These are phyloP conservation scores for Kryphioiulus occultus DNA, from an alignment of 2,888 invertebrate genomes.

Conservation along the genomic window DNA sequence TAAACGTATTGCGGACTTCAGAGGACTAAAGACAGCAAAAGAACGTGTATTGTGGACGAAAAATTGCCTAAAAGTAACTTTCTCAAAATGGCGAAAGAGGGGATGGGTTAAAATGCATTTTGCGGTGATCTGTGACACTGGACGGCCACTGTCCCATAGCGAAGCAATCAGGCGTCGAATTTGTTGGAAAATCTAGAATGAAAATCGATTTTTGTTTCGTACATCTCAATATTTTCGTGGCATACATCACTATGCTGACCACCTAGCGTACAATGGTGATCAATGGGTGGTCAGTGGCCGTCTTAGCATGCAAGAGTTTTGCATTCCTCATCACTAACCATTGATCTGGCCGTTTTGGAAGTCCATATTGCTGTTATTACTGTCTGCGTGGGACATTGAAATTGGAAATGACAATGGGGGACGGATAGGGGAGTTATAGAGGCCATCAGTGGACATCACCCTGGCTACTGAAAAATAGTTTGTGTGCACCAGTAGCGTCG, in stretches of 20 bases:
- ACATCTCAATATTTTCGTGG: not conserved
- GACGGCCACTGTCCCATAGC: constrained; percentile 10
- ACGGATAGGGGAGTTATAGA: not conserved
- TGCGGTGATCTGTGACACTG: not conserved
- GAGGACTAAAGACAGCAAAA: too few relatives aligned
- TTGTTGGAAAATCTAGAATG: constrained; percentile 10
- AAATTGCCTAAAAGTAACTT: not conserved
- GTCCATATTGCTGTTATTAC: constrained; percentile 36
- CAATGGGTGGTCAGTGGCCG: constrained; percentile 29
- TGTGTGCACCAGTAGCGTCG: constrained; percentile 20
- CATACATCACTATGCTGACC: not conserved
- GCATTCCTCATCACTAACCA: constrained; percentile 40
- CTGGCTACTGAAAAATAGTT: not conserved
- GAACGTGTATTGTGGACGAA: not conserved
- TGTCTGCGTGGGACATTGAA: constrained; percentile 31
- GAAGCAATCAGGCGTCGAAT: constrained; percentile 40
- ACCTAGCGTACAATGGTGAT: constrained; percentile 19
- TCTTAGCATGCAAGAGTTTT: constrained; percentile 30
- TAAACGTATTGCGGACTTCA: too few relatives aligned
- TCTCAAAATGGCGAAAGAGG: constrained; percentile 27
- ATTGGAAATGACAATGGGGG: constrained; percentile 36
- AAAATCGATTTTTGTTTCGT: constrained; percentile 33
- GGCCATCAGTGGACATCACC: constrained; percentile 40
- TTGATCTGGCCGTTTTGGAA: not conserved
- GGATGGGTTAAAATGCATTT: constrained; percentile 32